Conservation (phyloP, 2,113 vertebrate genomes). For the Oreochromis tanganicae region DNA sequence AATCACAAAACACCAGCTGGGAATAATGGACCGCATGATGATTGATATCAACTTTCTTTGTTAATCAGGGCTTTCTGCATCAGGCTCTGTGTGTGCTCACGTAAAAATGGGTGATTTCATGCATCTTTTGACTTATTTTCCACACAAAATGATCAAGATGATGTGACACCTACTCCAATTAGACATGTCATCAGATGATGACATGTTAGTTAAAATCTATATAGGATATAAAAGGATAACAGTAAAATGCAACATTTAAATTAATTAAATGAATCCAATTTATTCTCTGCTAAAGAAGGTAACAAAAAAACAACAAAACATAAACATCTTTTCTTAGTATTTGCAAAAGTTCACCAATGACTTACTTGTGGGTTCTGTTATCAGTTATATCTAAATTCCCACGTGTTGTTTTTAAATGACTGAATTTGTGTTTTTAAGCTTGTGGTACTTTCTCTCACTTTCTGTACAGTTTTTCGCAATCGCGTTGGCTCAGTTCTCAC, state of each 20-base stretch:
- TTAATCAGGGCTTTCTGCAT: background rate
- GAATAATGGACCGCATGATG: background rate
- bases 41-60: background rate
- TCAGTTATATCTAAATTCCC: background rate
- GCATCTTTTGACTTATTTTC: background rate
- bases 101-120: background rate
- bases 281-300: background rate
- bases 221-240: background rate
- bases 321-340: background rate
- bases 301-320: accelerated
- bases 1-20: background rate
- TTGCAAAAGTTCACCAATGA: background rate
- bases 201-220: background rate
- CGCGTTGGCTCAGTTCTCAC: background rate
- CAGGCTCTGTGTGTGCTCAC: background rate
- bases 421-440: background rate
- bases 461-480: background rate
- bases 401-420: background rate
- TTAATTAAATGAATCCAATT: background rate
- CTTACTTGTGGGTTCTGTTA: background rate
- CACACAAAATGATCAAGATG: background rate
- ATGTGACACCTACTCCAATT: background rate
- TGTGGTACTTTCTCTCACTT: background rate
- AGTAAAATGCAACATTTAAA: background rate
- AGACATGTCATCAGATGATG: background rate